A percentile compares a stretch with the other conserved stretches of the same genome.
These are phyloP conservation scores for Biston stratarius DNA, from an alignment of 2,888 invertebrate species.

Conservation along the genomic window DNA sequence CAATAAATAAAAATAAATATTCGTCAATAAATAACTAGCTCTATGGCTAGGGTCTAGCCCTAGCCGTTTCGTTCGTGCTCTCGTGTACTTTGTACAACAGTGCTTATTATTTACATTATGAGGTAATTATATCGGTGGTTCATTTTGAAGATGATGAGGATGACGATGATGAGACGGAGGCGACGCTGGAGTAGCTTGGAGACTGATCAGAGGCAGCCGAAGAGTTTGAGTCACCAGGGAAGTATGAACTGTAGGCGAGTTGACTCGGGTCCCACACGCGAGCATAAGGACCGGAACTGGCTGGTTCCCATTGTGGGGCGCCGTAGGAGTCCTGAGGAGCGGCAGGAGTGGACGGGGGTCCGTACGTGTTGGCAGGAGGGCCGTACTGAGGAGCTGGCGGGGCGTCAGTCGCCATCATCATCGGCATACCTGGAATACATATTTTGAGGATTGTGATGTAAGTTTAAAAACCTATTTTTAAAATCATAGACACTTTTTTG, in stretches of 20 bases:
- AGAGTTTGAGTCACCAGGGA: conserved; percentile 87
- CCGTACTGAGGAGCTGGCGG: conserved; percentile 89
- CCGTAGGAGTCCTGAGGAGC: conserved; percentile 91
- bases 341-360: conserved; percentile 83
- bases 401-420: conserved; percentile 89
- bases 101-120: conserved; percentile 56
- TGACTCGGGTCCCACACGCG: conserved; percentile 91
- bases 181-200: conserved; percentile 79
- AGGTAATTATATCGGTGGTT: conserved; percentile 63
- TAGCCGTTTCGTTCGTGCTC: conserved; percentile 74
- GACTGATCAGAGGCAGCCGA: conserved; percentile 86
- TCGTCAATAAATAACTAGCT: conserved; percentile 75
- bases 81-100: conserved; percentile 58
- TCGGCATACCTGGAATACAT: conserved; percentile 88
- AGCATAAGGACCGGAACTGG: conserved; percentile 91
- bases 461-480: no score
- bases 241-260: conserved; percentile 90
- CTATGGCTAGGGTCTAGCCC: conserved; percentile 70
- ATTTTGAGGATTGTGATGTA: no score
- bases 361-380: conserved; percentile 87
- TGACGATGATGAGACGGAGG: conserved; percentile 76
- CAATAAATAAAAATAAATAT: conserved; percentile 83
- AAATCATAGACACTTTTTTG: not conserved
- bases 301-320: conserved; percentile 89
- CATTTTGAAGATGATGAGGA: conserved; percentile 67